Conservation (phyloP, 2,888 invertebrate genomes). For the Acanthosepion lycidas region DNA sequence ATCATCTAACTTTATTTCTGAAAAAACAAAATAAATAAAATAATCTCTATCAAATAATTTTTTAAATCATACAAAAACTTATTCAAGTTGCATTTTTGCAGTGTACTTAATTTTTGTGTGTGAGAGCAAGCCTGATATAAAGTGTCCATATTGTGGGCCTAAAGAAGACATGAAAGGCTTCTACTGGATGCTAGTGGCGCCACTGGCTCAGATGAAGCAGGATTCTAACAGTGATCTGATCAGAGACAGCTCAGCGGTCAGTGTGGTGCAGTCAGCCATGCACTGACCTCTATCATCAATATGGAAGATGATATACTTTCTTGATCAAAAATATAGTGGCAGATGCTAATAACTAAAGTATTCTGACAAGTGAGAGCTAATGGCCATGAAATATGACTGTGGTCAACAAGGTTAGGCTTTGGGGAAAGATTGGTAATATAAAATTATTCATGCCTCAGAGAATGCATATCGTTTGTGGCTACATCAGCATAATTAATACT, state of each 20-base stretch:
- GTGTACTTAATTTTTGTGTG: not conserved
- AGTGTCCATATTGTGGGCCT: not conserved
- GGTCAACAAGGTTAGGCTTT: conserved; percentile 33
- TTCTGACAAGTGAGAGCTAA: conserved; percentile 33
- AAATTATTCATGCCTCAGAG: conserved; percentile 33
- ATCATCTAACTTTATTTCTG: no score
- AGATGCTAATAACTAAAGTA: conserved; percentile 33
- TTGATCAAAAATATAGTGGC: conserved; percentile 33
- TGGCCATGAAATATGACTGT: conserved; percentile 23
- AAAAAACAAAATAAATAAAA: no score
- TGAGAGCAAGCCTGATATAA: not conserved
- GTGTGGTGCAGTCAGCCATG: conserved; percentile 20
- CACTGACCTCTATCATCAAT: conserved; percentile 33
- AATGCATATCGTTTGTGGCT: not conserved
- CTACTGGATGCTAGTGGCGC: not conserved
- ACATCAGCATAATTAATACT: conserved; percentile 33
- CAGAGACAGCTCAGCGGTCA: conserved; percentile 6
- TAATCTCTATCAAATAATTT: no score
- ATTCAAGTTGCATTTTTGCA: not conserved
- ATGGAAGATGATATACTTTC: conserved; percentile 33
- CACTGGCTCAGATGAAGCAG: not conserved
- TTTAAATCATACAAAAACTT: no score
- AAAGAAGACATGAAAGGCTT: not conserved
- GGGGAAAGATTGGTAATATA: conserved; percentile 33
- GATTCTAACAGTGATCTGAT: not conserved